Base-by-base conservation (phyloP, 2,113 vertebrate species). In the Sander lucioperca region DNA sequence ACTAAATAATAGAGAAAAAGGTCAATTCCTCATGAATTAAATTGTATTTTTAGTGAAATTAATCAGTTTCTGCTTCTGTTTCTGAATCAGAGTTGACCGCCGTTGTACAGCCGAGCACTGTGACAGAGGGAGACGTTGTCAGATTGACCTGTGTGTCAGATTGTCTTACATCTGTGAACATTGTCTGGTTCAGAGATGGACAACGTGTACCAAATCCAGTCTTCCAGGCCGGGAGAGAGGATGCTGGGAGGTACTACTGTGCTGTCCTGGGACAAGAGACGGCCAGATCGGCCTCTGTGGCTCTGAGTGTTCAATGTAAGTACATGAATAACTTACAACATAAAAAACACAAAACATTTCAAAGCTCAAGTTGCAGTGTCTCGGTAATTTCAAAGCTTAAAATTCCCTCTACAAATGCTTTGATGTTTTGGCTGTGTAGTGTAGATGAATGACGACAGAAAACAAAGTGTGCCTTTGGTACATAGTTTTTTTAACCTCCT, bases 291-390 rank as follows among this genome's bases (percentile, higher is more conserved):
- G 56, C 33, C 7, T 2, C 48, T 5, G 87, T 83, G 57, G 13
- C 39, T 59, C 86, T 94, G 9, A 79, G 47, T 56, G 91, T 94
- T 80, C 85, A 76, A 1, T 94, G 91, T 93, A 80, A 92, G 90
- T 86, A 56, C 9, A 57, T 1, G 0, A 23, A 53, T 47, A 43
- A 43, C 3, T 11, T 39, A 39, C 39, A 11, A 39, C 39, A 39
- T 10, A 39, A 39, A 39, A 39, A 39, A 16, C 3, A 19, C 18
- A 67, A 18, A 54, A 47, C 15, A 48, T 19, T 14, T 50, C 7
- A 50, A 43, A 48, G 1, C 43, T 68, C 2, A 63, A 15, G n/a
- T 18, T 70, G 10, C 47, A 25, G 19, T 33, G 13, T 39, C 27
- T 43, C 19, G 14, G n/a, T 19, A 6, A 21, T 18, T 6, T 19